phyloP scores from a whole-genome alignment of 2,797 vertebrate genomes.

The Psittacula echo region DNA sequence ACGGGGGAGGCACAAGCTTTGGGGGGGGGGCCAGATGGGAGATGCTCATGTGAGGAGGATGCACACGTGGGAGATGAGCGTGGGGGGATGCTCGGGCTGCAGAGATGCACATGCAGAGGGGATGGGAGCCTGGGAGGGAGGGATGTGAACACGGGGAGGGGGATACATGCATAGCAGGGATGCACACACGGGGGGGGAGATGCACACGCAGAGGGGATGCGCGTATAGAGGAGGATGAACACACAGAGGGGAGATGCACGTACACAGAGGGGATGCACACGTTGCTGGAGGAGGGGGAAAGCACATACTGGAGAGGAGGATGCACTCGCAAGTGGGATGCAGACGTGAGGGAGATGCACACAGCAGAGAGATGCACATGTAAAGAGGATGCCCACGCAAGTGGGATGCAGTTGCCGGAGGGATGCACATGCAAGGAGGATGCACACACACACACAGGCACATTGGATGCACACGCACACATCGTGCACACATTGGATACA shows the following conservation, averaged over 20 bases:
- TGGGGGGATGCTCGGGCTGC: not conserved
- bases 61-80: not conserved
- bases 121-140: not conserved
- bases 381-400: slow-evolving; percentile 33
- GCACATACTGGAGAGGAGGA: not conserved
- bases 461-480: not conserved
- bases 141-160: not conserved
- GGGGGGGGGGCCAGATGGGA: not conserved
- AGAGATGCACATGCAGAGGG: not conserved
- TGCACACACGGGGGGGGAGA: not conserved
- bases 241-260: not conserved
- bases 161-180: not conserved
- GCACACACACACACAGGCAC: not conserved
- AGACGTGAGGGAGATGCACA: slow-evolving; percentile 14
- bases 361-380: slow-evolving; percentile 21
- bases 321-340: slow-evolving; percentile 4
- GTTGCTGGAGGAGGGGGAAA: not conserved
- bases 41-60: not conserved
- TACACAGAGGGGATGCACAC: not conserved
- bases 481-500: too few relatives aligned
- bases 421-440: not conserved
- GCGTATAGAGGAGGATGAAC: not conserved
- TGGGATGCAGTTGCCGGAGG: not conserved
- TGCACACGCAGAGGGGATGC: not conserved
- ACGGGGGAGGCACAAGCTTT: not conserved